phyloP scores from a whole-genome alignment of 2,797 vertebrate species.

The Brachyrhaphis roseni region DNA sequence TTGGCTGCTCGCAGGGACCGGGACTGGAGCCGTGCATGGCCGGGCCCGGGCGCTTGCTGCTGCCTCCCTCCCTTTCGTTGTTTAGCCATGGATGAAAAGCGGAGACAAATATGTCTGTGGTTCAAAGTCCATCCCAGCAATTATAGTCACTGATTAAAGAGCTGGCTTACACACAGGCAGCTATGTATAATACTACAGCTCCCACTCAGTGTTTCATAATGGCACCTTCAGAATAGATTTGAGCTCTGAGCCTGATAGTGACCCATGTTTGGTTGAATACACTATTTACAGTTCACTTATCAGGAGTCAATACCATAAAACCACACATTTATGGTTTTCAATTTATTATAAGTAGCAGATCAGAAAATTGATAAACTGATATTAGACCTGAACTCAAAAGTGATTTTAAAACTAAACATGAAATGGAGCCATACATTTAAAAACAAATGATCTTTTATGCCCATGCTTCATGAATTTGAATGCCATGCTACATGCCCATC shows the following conservation, averaged over 20 bases:
- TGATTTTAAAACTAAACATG: not conserved
- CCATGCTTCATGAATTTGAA: not conserved
- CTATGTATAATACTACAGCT: conserved; percentile 71
- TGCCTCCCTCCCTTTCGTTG: conserved; percentile 48
- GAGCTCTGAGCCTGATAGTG: conserved; percentile 51
- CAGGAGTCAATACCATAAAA: conserved; percentile 37
- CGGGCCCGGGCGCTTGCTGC: conserved; percentile 24
- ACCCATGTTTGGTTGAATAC: conserved; percentile 30
- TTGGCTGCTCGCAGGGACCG: conserved; percentile 53
- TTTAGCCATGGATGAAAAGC: conserved; percentile 71
- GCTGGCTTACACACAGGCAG: conserved; percentile 61
- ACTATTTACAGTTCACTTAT: conserved; percentile 36
- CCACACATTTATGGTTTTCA: conserved; percentile 17
- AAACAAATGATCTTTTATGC: not conserved
- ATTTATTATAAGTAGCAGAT: conserved; percentile 33
- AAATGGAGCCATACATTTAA: not conserved
- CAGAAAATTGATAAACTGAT: conserved; percentile 6
- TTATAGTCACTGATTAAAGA: conserved; percentile 79
- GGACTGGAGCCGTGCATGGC: conserved; percentile 40
- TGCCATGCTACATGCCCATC: not conserved
- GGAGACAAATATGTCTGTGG: conserved; percentile 76
- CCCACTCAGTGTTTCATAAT: conserved; percentile 68
- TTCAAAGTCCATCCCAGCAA: conserved; percentile 77
- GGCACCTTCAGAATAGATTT: conserved; percentile 50
- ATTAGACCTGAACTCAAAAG: not conserved